Evolutionary conservation across 2,888 invertebrate species (phyloP), one percentile per base, ranked within the genome.

Genomic region (Daptonema setosum): DNA sequence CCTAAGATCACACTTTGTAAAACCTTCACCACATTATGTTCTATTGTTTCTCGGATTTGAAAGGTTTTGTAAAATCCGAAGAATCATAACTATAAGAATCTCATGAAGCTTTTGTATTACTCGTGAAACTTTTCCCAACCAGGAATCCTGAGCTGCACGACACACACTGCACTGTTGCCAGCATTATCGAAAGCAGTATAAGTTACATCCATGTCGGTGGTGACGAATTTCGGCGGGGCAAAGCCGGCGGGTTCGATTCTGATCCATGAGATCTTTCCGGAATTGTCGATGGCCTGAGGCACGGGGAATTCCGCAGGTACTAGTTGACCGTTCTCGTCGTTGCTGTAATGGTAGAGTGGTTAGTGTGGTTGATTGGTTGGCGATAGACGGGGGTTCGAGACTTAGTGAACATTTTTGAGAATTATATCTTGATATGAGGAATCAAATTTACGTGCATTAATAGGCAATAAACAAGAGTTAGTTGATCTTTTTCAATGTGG

Each of bases 181-280:
- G 91, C 91, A 66, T 86, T 87, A 74, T 95, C 95, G 67, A 87
- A 93, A 2, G 93, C 95, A 1, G 90, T 83, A 67, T 91, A 95
- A 75, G 87, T 83, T 0, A 91, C 86, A 29, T 87, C 84, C 68
- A 85, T 85, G 62, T 90, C 87, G 47, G 56, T 54, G 14, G 62
- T 61, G 51, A 70, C 61, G 55, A 63, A 63, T 2, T 60, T 56
- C 5, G 68, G 69, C 20, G 66, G 65, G 35, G 47, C 55, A 56
- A 91, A 91, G 64, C 84, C 86, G 63, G 83, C 82, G 0, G 91
- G 91, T 63, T 86, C 86, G 0, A 91, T 83, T 77, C 90, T 88
- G 60, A 87, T 77, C 64, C 90, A 79, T 1, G 90, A 88, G 62
- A 93, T 86, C 14, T 62, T 60, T 43, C 91, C 91, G 53, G 88